A percentile compares a stretch with the other conserved stretches of the same genome.
Conservation (phyloP, 92 coral and sea anemone species). For the Montipora capitata region DNA sequence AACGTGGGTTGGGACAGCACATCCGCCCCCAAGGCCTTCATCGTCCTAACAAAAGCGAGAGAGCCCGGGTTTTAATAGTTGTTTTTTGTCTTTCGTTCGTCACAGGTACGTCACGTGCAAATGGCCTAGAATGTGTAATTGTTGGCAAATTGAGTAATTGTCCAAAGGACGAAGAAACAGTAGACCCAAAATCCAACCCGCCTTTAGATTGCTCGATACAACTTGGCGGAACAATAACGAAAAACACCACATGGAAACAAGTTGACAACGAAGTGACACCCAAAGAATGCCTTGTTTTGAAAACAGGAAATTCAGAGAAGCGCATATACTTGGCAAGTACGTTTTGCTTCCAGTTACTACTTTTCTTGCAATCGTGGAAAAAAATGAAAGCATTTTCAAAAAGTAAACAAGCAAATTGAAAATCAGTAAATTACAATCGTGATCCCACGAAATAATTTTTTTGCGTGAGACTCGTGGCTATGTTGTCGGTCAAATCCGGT, state of each 20-base stretch:
- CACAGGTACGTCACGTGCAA: slow-evolving; percentile 4
- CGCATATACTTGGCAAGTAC: slow-evolving; percentile 1
- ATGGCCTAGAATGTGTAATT: slow-evolving; percentile 8
- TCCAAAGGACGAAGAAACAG: neutral
- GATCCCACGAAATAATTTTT: too few relatives aligned
- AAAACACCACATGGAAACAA: slow-evolving; percentile 24
- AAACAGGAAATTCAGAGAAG: neutral
- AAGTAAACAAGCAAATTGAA: too few relatives aligned
- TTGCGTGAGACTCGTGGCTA: too few relatives aligned
- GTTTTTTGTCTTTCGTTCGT: neutral
- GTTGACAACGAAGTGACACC: neutral
- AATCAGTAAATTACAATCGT: too few relatives aligned
- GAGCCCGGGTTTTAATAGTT: too few relatives aligned
- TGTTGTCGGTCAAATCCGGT: too few relatives aligned
- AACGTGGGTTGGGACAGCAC: too few relatives aligned
- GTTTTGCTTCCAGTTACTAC: neutral
- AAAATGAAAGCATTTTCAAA: too few relatives aligned
- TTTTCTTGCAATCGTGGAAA: too few relatives aligned
- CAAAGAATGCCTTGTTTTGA: slow-evolving; percentile 7
- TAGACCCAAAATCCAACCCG: slow-evolving; percentile 25
- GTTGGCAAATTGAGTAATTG: neutral
- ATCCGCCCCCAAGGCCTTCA: too few relatives aligned
- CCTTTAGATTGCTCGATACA: slow-evolving; percentile 16
- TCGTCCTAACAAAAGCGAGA: too few relatives aligned
- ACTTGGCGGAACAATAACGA: neutral